Percentiles rank a stretch among this genome's conserved stretches.
Conservation (phyloP, 2,797 vertebrate genomes). For the Antennarius maculatus region DNA sequence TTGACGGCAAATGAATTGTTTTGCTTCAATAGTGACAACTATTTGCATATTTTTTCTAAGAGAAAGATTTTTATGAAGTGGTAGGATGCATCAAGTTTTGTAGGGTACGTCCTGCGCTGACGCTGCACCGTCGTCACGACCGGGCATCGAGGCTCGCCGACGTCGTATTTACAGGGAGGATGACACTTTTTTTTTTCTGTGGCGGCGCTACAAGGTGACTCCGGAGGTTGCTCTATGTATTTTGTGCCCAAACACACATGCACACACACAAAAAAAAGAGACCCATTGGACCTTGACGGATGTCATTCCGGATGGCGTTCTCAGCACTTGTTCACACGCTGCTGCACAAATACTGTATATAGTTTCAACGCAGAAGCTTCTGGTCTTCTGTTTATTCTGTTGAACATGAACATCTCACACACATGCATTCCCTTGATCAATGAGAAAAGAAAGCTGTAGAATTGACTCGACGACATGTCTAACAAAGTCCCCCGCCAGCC, state of each 20-base stretch:
- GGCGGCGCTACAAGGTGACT: slow-evolving; percentile 78
- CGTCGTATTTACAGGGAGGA: slow-evolving; percentile 74
- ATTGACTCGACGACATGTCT: slow-evolving; percentile 1
- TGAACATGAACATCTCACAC: slow-evolving; percentile 10
- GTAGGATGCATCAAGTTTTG: slow-evolving; percentile 19
- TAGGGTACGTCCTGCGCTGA: slow-evolving; percentile 65
- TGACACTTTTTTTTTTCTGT: slow-evolving; percentile 76
- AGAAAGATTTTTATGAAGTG: slow-evolving; percentile 1
- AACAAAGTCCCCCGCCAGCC: slow-evolving; percentile 19
- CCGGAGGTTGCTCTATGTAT: slow-evolving; percentile 47
- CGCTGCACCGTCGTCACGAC: slow-evolving; percentile 61
- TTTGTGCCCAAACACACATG: slow-evolving; percentile 38
- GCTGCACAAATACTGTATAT: too few relatives aligned
- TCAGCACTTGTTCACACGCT: slow-evolving; percentile 5
- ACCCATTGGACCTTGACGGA: slow-evolving; percentile 60
- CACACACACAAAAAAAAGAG: slow-evolving; percentile 40
- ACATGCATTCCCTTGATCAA: slow-evolving; percentile 5
- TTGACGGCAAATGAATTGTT: slow-evolving; percentile 6
- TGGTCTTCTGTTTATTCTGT: too few relatives aligned
- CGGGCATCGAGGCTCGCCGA: slow-evolving; percentile 64
- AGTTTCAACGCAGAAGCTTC: background rate
- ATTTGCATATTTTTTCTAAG: background rate
- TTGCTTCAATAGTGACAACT: slow-evolving; percentile 16
- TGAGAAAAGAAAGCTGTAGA: too few relatives aligned
- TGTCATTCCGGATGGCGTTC: slow-evolving; percentile 59